Base-by-base conservation (phyloP, 2,113 vertebrate genomes). In the Gobio gobio region DNA sequence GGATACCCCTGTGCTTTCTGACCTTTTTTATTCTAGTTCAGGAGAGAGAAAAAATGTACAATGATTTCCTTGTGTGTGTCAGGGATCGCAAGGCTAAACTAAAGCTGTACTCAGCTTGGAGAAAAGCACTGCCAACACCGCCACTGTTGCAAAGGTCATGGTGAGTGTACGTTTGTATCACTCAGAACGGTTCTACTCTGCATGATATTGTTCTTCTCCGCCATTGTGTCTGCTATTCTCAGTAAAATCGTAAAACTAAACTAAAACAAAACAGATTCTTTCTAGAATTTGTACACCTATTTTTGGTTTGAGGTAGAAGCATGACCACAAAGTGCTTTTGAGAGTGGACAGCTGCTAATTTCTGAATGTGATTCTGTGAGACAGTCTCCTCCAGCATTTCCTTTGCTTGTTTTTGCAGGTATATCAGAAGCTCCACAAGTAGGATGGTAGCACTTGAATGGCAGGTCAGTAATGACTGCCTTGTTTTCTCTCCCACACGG, bases 401-500 rank as follows among this genome's bases (percentile, higher is more conserved):
- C 76, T 40, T 59, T 3, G 1, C 76, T 22, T 81, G 59, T 81
- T 72, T 82, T 82, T 82, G 18, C 49, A 54, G 49, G 63, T 83
- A 51, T 72, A 51, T 72, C 29, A 58, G 47, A 58, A 72, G 66
- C 64, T 72, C 33, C 33, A 18, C 66, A 83, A 72, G 66, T 49
- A 83, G 49, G 47, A 72, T 43, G 80, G 22, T 83, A 56, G 59
- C 26, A 64, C 80, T 58, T 83, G 80, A 72, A 72, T 72, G 33
- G 49, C 51, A 72, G 80, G 22, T 72, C 64, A 54, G 80, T 83
- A 83, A 83, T 83, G 66, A 72, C 66, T 72, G 49, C 49, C 66
- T 82, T 72, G 80, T 72, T 83, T 83, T 83, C 29, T 83, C 49
- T 72, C 47, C 66, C 49, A 82, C 29, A 82, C 24, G 49, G 64